Percentiles rank a stretch among this genome's conserved stretches.
Conservation (phyloP, 2,888 invertebrate species). For the Leptinotarsa rubiginosa region DNA sequence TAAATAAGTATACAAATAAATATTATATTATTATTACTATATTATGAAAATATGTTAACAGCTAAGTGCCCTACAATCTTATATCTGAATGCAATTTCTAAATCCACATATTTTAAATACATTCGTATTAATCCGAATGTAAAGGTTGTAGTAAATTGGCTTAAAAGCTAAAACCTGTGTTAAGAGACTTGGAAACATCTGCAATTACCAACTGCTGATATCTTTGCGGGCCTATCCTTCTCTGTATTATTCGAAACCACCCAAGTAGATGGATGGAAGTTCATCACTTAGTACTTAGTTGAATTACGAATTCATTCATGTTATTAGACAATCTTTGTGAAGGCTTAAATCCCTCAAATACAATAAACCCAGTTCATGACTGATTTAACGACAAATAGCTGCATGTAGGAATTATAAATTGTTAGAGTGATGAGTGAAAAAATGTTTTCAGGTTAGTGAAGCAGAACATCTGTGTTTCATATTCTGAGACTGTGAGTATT, state of each 20-base stretch:
- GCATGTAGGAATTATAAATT: too few relatives aligned
- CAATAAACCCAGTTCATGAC: background rate
- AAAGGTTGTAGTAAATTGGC: conserved; percentile 2
- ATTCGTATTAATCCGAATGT: background rate
- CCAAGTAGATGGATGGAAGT: background rate
- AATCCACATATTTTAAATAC: background rate
- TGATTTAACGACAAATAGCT: background rate
- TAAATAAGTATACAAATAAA: too few relatives aligned
- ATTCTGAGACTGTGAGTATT: too few relatives aligned
- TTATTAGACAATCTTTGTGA: background rate
- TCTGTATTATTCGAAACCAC: background rate
- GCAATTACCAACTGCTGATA: conserved; percentile 10
- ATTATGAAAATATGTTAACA: background rate
- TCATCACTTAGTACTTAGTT: background rate
- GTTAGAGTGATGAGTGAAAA: too few relatives aligned
- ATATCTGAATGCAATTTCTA: background rate
- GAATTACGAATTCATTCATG: background rate
- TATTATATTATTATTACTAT: too few relatives aligned
- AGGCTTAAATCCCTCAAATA: background rate
- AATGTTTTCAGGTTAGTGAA: too few relatives aligned
- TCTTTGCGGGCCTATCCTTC: background rate
- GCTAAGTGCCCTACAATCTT: background rate
- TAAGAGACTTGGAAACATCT: conserved; percentile 3
- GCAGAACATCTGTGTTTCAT: too few relatives aligned
- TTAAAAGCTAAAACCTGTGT: background rate